Evolutionary conservation across 2,113 vertebrate genomes (phyloP).

Genomic region (Equus przewalskii): DNA sequence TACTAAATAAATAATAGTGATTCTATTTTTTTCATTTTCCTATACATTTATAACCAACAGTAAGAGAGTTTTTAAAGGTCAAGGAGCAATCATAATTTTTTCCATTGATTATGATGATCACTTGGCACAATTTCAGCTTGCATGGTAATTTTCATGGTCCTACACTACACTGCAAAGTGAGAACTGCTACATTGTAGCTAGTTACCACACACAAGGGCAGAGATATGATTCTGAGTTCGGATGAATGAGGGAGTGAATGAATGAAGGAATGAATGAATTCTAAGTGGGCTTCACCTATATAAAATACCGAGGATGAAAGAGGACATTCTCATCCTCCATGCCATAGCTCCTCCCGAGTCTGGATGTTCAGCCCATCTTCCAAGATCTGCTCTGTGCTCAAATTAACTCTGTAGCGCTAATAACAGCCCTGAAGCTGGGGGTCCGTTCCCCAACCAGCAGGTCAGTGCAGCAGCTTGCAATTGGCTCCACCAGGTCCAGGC

Average conservation of each 20-base stretch:
- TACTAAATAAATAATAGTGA: neutral
- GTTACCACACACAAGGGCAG: neutral
- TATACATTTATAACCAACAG: neutral
- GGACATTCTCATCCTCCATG: neutral
- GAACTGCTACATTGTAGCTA: neutral
- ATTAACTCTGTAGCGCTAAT: neutral
- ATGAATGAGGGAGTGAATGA: neutral
- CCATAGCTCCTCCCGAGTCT: neutral
- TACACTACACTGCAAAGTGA: neutral
- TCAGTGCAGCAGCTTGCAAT: neutral
- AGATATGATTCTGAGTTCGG: neutral
- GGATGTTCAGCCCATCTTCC: neutral
- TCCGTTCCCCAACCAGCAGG: neutral
- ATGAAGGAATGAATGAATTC: neutral
- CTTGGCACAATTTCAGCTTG: neutral
- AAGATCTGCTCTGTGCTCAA: neutral
- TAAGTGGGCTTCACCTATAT: neutral
- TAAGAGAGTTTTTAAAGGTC: slow-evolving; percentile 12
- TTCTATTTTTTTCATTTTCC: neutral
- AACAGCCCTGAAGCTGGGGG: neutral
- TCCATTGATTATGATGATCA: neutral
- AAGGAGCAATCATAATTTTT: neutral
- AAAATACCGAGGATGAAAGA: neutral
- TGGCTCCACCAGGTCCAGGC: neutral
- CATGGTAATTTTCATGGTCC: neutral